Base-by-base conservation (phyloP, 2,888 invertebrate genomes). In the Chloroclysta siterata region DNA sequence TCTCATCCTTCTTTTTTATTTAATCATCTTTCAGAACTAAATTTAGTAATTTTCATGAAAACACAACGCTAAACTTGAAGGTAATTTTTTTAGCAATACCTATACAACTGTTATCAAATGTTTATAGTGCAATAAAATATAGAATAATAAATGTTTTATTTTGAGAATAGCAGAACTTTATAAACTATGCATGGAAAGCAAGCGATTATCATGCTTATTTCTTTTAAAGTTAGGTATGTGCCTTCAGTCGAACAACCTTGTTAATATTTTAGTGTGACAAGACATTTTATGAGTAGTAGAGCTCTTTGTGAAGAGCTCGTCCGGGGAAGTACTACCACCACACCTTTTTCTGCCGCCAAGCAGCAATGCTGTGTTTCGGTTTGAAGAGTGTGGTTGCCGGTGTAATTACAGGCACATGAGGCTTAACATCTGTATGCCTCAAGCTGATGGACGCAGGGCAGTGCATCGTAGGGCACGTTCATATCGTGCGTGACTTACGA, bases 211-310 rank as follows among this genome's bases (percentile, higher is more conserved):
- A 8, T 68, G 13, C 33, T 66, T 42, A 15, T 63, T 22, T 61
- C 48, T 62, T 54, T 70, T 6, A 47, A 58, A 46, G 33, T 50
- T n/a, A n/a, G n/a, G n/a, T n/a, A 67, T 72, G n/a, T 67, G 66
- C 61, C 47, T 66, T 39, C 65, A 72, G 29, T 63, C 55, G 15
- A 53, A 54, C 33, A 44, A 64, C 13, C 60, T 66, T 1, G n/a
- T 53, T 0, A 63, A 65, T 5, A 68, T 69, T 17, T 59, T 72
- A 7, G 56, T 69, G 13, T n/a, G n/a, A n/a, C n/a, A n/a, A n/a
- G n/a, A n/a, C n/a, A n/a, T n/a, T n/a, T n/a, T n/a, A n/a, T n/a
- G n/a, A n/a, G n/a, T n/a, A n/a, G n/a, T n/a, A n/a, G n/a, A n/a
- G n/a, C n/a, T n/a, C n/a, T n/a, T n/a, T n/a, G n/a, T n/a, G n/a